Evolutionary conservation across 1,140 invertebrate species (phyloP).

Genomic region (Eriosoma lanigerum): DNA sequence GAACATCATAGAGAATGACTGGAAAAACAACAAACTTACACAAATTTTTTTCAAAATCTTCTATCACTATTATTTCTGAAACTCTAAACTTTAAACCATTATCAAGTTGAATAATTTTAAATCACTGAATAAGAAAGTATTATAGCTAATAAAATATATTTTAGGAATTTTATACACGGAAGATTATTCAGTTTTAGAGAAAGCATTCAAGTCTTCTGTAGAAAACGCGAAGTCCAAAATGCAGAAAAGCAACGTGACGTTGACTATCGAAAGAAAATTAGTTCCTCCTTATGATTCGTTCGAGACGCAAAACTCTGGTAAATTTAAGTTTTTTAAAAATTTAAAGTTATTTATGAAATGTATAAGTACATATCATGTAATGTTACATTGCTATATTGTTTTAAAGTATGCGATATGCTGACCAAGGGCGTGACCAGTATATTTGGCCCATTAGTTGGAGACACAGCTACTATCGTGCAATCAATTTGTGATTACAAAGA

Average conservation of each 20-base stretch:
- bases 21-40: neutral
- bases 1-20: too few species aligned
- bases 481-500: slow-evolving; percentile 85
- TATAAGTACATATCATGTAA: neutral
- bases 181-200: slow-evolving; percentile 19
- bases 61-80: neutral
- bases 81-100: neutral
- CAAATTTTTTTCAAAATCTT: too few species aligned
- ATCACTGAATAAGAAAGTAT: neutral
- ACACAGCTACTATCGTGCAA: slow-evolving; percentile 73
- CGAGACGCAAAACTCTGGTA: slow-evolving; percentile 22
- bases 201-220: slow-evolving; percentile 26
- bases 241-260: neutral
- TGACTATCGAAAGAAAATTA: neutral
- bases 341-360: neutral
- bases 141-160: neutral
- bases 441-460: slow-evolving; percentile 75
- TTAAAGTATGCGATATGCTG: slow-evolving; percentile 65
- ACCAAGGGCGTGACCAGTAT: slow-evolving; percentile 71
- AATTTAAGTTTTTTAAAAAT: neutral
- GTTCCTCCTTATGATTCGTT: slow-evolving; percentile 26
- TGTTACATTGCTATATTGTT: neutral
- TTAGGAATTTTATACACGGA: slow-evolving; percentile 30
- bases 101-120: neutral
- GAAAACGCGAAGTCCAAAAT: slow-evolving; percentile 11